These are phyloP conservation scores for Jaculus jaculus DNA, from an alignment of 2,113 vertebrate genomes.

Conservation along the genomic window DNA sequence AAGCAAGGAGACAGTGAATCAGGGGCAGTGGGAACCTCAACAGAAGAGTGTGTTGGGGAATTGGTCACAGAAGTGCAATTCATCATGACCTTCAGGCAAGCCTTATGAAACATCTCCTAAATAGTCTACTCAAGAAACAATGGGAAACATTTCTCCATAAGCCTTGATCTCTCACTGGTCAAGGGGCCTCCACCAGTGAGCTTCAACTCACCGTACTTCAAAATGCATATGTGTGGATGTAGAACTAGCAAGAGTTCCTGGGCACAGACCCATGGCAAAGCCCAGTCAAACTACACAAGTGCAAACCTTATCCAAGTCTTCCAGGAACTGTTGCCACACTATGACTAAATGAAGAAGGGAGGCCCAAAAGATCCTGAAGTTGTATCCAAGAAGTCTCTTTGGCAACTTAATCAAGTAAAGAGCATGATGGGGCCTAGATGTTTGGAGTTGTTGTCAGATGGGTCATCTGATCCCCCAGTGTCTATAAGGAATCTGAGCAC, in stretches of 20 bases:
- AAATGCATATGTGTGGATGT: accelerated
- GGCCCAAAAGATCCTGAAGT: background rate
- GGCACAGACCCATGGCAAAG: background rate
- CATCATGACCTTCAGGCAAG: background rate
- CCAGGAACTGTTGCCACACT: background rate
- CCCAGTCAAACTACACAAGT: too few relatives aligned
- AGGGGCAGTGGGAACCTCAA: background rate
- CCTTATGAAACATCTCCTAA: background rate
- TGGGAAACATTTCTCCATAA: background rate
- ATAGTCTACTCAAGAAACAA: background rate
- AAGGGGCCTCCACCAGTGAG: too few relatives aligned
- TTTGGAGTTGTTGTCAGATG: background rate
- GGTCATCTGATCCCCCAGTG: accelerated
- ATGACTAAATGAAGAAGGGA: background rate
- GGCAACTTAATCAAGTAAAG: background rate
- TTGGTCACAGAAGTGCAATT: background rate
- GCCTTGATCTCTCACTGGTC: background rate
- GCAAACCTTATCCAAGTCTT: background rate
- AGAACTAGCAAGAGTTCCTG: background rate
- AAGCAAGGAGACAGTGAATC: background rate
- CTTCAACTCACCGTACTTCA: background rate
- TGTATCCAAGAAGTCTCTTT: background rate
- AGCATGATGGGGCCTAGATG: background rate
- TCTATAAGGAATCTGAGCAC: background rate
- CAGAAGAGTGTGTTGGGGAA: background rate